A percentile compares a stretch with the other conserved stretches of the same genome.
phyloP scores from a whole-genome alignment of 2,797 vertebrate species.

The Sebastes taczanowskii region DNA sequence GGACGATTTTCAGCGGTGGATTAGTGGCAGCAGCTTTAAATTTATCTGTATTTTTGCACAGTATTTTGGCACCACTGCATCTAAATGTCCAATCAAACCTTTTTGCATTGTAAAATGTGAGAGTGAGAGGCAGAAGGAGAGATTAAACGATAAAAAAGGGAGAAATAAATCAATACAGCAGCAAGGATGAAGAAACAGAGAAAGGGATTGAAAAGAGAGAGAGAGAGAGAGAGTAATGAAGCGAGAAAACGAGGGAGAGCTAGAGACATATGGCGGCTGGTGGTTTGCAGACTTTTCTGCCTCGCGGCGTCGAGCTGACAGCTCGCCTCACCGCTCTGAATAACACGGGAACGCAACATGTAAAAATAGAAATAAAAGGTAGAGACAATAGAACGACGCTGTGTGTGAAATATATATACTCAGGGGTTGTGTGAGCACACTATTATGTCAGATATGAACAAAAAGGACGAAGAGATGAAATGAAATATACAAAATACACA shows the following conservation, averaged over 20 bases:
- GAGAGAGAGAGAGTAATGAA: conserved; percentile 45
- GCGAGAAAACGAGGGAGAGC: conserved; percentile 47
- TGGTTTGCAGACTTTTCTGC: conserved; percentile 62
- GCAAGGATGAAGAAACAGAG: neutral
- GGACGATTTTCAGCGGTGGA: too few species aligned
- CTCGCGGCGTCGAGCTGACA: conserved; percentile 55
- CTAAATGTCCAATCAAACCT: neutral
- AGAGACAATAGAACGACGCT: conserved; percentile 46
- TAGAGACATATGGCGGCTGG: conserved; percentile 64
- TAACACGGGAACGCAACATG: conserved; percentile 41
- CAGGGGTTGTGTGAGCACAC: neutral
- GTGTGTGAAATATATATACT: neutral
- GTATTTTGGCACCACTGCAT: neutral
- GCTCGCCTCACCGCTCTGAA: conserved; percentile 39
- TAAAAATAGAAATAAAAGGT: conserved; percentile 57
- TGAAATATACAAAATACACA: neutral
- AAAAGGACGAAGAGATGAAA: neutral
- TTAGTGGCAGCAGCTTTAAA: too few species aligned
- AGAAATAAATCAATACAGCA: conserved; percentile 28
- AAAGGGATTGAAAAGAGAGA: conserved; percentile 13
- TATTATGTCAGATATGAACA: neutral
- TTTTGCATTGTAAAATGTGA: neutral
- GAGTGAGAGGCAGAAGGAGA: neutral
- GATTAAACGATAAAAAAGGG: neutral
- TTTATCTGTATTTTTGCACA: neutral